Conservation (phyloP, 2,797 vertebrate genomes). For the Galaxias olidus region DNA sequence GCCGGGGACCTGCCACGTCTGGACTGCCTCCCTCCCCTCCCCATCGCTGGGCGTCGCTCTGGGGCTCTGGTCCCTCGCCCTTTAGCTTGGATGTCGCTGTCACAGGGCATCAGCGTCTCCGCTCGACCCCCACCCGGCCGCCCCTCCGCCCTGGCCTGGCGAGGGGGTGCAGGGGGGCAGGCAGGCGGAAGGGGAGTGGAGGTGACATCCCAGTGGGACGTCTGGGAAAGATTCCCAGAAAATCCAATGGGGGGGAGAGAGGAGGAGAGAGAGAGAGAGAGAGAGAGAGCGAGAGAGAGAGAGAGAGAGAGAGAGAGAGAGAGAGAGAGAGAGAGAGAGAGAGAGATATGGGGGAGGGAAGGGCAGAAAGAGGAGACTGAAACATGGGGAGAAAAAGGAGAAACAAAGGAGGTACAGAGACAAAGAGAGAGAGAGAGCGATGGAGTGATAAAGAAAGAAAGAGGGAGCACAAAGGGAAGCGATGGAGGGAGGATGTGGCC, state of each 20-base stretch:
- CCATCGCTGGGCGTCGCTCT: conserved; percentile 29
- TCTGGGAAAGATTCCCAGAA: conserved; percentile 62
- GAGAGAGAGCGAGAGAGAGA: conserved; percentile 12
- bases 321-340: conserved; percentile 17
- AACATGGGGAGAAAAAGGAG: conserved; percentile 34
- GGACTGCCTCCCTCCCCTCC: conserved; percentile 11
- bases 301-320: conserved; percentile 10
- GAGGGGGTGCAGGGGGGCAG: conserved; percentile 50
- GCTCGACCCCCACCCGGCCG: conserved; percentile 12
- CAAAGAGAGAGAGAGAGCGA: conserved; percentile 5
- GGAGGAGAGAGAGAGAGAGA: conserved; percentile 2
- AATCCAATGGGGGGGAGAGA: conserved; percentile 25
- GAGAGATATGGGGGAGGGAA: conserved; percentile 19
- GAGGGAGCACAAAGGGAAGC: too few relatives aligned
- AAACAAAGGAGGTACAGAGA: conserved; percentile 41
- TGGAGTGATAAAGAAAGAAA: conserved; percentile 1
- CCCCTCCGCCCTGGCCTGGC: conserved; percentile 34
- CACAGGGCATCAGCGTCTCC: conserved; percentile 64
- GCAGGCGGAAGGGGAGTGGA: conserved; percentile 61
- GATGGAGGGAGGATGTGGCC: too few relatives aligned
- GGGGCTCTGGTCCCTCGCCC: conserved; percentile 52
- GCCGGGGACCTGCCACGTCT: background rate
- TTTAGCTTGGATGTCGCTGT: conserved; percentile 68
- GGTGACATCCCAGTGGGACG: conserved; percentile 69
- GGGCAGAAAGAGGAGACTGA: conserved; percentile 1